These are phyloP conservation scores for Botia kubotai DNA, from an alignment of 2,797 vertebrate species.

Conservation along the genomic window DNA sequence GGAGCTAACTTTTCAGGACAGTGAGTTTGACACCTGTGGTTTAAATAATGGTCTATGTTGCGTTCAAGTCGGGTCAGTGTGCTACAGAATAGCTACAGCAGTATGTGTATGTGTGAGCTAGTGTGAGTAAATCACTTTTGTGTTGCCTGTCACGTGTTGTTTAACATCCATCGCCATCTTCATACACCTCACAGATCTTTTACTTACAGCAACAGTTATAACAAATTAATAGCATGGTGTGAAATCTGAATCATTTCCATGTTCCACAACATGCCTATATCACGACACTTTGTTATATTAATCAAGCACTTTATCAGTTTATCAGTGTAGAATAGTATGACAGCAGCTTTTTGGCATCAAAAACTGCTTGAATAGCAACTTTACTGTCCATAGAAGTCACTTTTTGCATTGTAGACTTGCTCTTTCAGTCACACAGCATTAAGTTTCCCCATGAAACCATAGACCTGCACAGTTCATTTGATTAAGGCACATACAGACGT, in stretches of 20 bases:
- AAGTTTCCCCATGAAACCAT: not conserved
- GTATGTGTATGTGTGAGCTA: conserved; percentile 59
- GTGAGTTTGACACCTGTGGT: not conserved
- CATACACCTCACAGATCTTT: conserved; percentile 64
- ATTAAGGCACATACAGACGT: conserved; percentile 7
- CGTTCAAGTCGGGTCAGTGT: conserved; percentile 44
- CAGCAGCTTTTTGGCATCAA: not conserved
- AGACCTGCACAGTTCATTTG: not conserved
- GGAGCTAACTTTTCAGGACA: not conserved
- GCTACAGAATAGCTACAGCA: conserved; percentile 57
- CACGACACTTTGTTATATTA: conserved; percentile 64
- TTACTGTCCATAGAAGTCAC: not conserved
- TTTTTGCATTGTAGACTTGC: conserved; percentile 3
- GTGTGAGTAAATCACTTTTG: conserved; percentile 58
- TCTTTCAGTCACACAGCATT: not conserved
- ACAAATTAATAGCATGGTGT: conserved; percentile 75
- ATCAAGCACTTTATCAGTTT: conserved; percentile 63
- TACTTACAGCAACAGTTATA: conserved; percentile 64
- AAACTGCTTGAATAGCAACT: conserved; percentile 5
- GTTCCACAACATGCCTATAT: conserved; percentile 66
- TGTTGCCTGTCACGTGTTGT: conserved; percentile 68
- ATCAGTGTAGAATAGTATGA: conserved; percentile 58
- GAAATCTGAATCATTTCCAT: conserved; percentile 55
- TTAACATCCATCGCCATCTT: conserved; percentile 65
- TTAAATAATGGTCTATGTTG: conserved; percentile 36